Evolutionary conservation across 1,140 invertebrate species (phyloP).

Genomic region (Leptopilina clavipes): DNA sequence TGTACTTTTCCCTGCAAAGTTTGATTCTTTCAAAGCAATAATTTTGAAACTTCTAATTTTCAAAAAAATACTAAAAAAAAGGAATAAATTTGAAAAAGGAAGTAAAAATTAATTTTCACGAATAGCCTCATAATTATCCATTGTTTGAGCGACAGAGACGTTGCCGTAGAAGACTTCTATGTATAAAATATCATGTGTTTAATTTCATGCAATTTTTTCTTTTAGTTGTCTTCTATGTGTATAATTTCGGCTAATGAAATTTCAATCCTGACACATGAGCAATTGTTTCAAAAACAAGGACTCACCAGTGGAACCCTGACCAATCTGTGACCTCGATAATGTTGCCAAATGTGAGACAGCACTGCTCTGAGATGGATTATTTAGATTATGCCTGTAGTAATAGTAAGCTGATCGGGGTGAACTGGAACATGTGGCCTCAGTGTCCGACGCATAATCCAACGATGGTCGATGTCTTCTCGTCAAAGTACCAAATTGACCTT

Average conservation of each 20-base stretch:
- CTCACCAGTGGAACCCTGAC: conserved; percentile 70
- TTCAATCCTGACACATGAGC: conserved; percentile 2
- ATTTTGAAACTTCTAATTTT: not conserved
- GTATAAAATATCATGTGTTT: no score
- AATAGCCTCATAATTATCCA: not conserved
- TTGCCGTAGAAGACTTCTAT: conserved; percentile 34
- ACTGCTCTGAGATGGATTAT: conserved; percentile 67
- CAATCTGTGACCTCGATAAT: conserved; percentile 71
- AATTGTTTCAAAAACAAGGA: not conserved
- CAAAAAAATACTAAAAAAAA: not conserved
- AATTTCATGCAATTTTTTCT: conserved; percentile 6
- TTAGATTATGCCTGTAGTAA: conserved; percentile 80
- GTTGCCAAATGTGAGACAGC: conserved; percentile 72
- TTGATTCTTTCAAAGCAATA: no score
- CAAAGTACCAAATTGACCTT: conserved; percentile 75
- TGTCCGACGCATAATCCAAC: conserved; percentile 94
- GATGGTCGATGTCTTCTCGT: conserved; percentile 83
- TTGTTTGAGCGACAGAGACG: conserved; percentile 32
- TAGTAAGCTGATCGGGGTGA: conserved; percentile 86
- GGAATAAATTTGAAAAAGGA: not conserved
- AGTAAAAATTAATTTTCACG: not conserved
- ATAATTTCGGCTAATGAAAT: not conserved
- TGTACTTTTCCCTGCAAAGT: not conserved
- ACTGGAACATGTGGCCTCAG: conserved; percentile 86
- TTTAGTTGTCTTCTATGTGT: no score